phyloP scores from a whole-genome alignment of 2,797 vertebrate species.

The Brachymystax lenok region DNA sequence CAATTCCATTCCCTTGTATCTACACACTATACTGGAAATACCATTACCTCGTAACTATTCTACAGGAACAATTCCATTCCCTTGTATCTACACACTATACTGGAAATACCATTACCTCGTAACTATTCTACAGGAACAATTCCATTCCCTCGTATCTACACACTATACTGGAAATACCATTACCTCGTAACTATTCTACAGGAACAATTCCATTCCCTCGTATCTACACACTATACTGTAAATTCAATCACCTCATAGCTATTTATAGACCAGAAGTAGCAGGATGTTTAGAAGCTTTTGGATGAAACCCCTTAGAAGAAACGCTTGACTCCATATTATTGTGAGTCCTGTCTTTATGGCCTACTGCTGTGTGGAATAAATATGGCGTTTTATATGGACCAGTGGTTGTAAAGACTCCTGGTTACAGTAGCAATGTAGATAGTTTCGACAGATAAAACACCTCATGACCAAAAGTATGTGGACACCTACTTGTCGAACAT shows the following conservation, averaged over 20 bases:
- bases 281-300: slow-evolving; percentile 36
- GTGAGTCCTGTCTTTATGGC: slow-evolving; percentile 31
- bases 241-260: slow-evolving; percentile 19
- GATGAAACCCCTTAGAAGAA: slow-evolving; percentile 11
- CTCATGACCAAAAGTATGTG: too few relatives aligned
- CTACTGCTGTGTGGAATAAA: slow-evolving; percentile 17
- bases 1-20: too few relatives aligned
- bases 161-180: too few relatives aligned
- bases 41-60: slow-evolving; percentile 20
- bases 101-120: too few relatives aligned
- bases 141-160: too few relatives aligned
- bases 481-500: too few relatives aligned
- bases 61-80: too few relatives aligned
- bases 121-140: too few relatives aligned
- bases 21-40: background rate
- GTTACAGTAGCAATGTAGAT: slow-evolving; percentile 8
- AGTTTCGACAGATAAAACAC: slow-evolving; percentile 8
- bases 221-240: background rate
- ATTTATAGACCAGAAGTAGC: slow-evolving; percentile 41
- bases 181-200: background rate
- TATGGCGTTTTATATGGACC: slow-evolving; percentile 8
- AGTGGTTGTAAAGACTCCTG: background rate
- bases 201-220: slow-evolving; percentile 34
- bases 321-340: background rate
- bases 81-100: too few relatives aligned